phyloP scores from a whole-genome alignment of 2,888 invertebrate genomes.

The Limenitis camilla region DNA sequence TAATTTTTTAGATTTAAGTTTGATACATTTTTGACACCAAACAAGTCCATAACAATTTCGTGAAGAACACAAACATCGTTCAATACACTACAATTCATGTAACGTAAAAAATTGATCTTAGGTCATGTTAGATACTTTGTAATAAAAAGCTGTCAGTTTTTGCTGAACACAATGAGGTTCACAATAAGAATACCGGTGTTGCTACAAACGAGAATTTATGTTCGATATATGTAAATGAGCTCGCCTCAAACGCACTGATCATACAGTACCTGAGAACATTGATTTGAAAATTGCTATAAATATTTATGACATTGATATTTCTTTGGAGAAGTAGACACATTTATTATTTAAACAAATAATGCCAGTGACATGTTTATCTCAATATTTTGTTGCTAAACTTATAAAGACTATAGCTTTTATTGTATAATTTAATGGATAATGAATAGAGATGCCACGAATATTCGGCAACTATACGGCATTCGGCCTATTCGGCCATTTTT shows the following conservation, averaged over 20 bases:
- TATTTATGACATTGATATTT: neutral
- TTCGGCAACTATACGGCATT: too few relatives aligned
- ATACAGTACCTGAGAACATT: conserved; percentile 12
- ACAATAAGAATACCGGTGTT: conserved; percentile 73
- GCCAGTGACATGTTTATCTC: too few relatives aligned
- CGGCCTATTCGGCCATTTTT: too few relatives aligned
- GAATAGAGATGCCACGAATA: too few relatives aligned
- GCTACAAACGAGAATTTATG: conserved; percentile 74
- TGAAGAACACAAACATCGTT: neutral
- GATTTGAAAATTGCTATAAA: neutral
- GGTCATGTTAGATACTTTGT: conserved; percentile 47
- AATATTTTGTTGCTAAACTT: too few relatives aligned
- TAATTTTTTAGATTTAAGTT: too few relatives aligned
- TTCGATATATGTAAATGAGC: conserved; percentile 66
- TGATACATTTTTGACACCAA: too few relatives aligned
- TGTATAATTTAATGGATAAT: too few relatives aligned
- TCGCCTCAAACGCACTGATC: conserved; percentile 38
- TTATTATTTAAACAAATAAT: too few relatives aligned
- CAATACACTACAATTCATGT: neutral
- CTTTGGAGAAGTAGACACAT: too few relatives aligned
- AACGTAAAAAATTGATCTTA: conserved; percentile 54
- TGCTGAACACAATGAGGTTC: conserved; percentile 54
- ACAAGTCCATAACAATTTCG: too few relatives aligned
- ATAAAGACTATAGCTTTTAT: too few relatives aligned
- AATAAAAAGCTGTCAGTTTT: conserved; percentile 60